These are phyloP conservation scores for Microcebus murinus DNA, from an alignment of 2,113 vertebrate genomes.

Conservation along the genomic window DNA sequence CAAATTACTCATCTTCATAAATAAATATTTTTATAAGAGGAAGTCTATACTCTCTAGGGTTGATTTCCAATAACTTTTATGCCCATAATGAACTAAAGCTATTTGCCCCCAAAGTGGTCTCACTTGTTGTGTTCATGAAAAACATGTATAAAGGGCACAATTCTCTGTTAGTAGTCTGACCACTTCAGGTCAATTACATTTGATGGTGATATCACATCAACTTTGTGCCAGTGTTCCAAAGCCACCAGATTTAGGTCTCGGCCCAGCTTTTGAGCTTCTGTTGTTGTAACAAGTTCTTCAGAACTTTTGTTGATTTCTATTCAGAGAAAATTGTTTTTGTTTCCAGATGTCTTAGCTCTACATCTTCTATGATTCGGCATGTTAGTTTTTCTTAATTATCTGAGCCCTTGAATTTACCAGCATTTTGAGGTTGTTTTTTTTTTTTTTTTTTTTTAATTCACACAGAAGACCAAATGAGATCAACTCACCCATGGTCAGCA, in stretches of 20 bases:
- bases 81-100: neutral
- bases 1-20: neutral
- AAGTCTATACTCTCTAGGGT: neutral
- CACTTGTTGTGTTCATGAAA: neutral
- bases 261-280: neutral
- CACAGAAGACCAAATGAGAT: slow-evolving; percentile 92
- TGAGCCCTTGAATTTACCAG: slow-evolving; percentile 93
- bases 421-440: slow-evolving; percentile 88
- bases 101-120: neutral
- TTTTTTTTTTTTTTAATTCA: slow-evolving; percentile 87
- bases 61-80: slow-evolving; percentile 27
- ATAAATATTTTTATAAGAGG: slow-evolving; percentile 17
- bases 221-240: slow-evolving; percentile 92
- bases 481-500: slow-evolving; percentile 91
- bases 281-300: slow-evolving; percentile 93
- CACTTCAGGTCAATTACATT: slow-evolving; percentile 92
- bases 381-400: slow-evolving; percentile 94
- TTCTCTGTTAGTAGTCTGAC: slow-evolving; percentile 88
- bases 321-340: slow-evolving; percentile 93
- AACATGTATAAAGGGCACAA: neutral
- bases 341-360: slow-evolving; percentile 94
- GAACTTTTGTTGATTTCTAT: slow-evolving; percentile 93
- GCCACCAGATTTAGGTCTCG: too few relatives aligned
- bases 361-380: slow-evolving; percentile 93
- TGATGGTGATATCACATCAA: slow-evolving; percentile 90